phyloP scores from a whole-genome alignment of 2,888 invertebrate species.

The Harpagoxenus sublaevis region DNA sequence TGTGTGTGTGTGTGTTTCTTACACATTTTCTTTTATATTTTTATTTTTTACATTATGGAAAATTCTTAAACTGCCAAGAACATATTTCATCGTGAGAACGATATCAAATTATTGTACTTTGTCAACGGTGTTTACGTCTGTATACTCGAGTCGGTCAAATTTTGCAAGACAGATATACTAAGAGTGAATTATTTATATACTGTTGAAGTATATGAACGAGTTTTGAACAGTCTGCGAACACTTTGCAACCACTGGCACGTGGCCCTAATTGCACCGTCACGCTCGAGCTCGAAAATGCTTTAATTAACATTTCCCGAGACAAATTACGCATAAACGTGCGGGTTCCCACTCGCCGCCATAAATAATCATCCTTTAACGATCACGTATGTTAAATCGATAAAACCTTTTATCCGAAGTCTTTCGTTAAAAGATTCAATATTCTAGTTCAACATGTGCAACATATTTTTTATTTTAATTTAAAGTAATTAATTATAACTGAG shows the following conservation, averaged over 20 bases:
- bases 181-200: constrained; percentile 37
- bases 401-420: not conserved
- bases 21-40: constrained; percentile 2
- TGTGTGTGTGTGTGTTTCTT: not conserved
- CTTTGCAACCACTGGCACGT: constrained; percentile 59
- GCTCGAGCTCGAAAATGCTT: constrained; percentile 65
- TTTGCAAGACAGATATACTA: constrained; percentile 24
- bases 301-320: constrained; percentile 65
- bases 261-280: constrained; percentile 68
- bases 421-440: not conserved
- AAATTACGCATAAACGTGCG: constrained; percentile 64
- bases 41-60: not conserved
- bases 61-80: not conserved
- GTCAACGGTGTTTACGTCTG: not conserved
- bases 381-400: not conserved
- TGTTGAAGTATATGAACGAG: constrained; percentile 39
- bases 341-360: constrained; percentile 10
- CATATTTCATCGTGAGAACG: constrained; percentile 11
- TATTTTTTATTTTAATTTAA: not conserved
- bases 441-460: not conserved
- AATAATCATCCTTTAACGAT: constrained; percentile 57
- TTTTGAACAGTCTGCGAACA: constrained; percentile 28
- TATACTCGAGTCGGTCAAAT: not conserved
- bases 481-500: not conserved
- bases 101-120: constrained; percentile 29